Base-by-base conservation (phyloP, 2,797 vertebrate species). In the Sciaenops ocellatus region DNA sequence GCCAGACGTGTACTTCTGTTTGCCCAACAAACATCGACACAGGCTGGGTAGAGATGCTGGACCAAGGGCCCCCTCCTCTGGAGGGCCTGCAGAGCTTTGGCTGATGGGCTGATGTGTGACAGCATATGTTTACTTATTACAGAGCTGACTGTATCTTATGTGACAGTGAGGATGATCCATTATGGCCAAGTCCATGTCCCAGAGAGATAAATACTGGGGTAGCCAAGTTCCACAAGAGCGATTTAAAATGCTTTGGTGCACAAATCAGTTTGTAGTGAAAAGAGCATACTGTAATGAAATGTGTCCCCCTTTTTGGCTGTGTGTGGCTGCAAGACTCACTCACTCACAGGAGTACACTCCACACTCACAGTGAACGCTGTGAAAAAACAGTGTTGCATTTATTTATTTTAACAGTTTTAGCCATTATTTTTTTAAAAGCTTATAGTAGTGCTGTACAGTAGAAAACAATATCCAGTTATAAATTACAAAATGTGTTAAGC, bases 161-260 rank as follows among this genome's bases (percentile, higher is more conserved):
- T 94, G 93, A 95, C 95, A 94, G 88, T 88, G 90, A 92, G 90
- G 89, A 93, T 95, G 91, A 95, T 94, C 90, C 82, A 94, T 94
- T 87, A 72, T 79, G 88, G 87, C 79, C 30, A 57, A 85, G 87
- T 81, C 71, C 82, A 84, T 70, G 79, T 91, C 86, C 82, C 85
- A 56, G 55, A 81, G 86, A 92, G 90, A 94, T 93, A 95, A 95
- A 95, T 90, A 92, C 73, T 69, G 73, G 68, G 79, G 90, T 93
- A 91, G 93, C 92, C 52, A 52, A 78, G 79, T 70, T 92, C 93
- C 92, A 94, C 56, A 1, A 78, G 73, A 74, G 79, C 79, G 48
- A 89, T 93, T 93, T 91, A 82, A 79, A 89, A 85, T 69, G 77
- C 84, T 90, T 87, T 81, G 68, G 65, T 88, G 80, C 26, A 41